phyloP scores from a whole-genome alignment of 1,140 invertebrate species.

The Sitophilus oryzae region DNA sequence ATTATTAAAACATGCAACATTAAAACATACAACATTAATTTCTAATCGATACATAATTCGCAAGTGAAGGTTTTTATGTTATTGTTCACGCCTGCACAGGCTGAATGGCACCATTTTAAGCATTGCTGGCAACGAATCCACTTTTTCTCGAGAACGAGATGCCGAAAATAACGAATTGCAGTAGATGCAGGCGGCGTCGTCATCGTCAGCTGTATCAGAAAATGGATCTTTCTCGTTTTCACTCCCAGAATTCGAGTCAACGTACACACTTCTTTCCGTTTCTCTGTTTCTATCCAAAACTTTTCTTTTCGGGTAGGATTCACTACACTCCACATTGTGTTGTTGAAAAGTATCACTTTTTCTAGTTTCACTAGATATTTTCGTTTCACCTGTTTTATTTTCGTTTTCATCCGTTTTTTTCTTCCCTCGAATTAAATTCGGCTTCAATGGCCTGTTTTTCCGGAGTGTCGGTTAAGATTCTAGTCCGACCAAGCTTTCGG shows the following conservation, averaged over 20 bases:
- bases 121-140: slow-evolving; percentile 15
- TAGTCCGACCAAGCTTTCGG: slow-evolving; percentile 9
- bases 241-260: too few species aligned
- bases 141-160: too few species aligned
- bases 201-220: slow-evolving; percentile 16
- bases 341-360: slow-evolving; percentile 11
- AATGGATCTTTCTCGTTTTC: too few species aligned
- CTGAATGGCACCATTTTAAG: slow-evolving; percentile 20
- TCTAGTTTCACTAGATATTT: slow-evolving; percentile 10
- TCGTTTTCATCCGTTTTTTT: slow-evolving; percentile 9
- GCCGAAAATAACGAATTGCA: slow-evolving; percentile 20
- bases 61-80: slow-evolving; percentile 7
- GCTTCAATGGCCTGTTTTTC: slow-evolving; percentile 17
- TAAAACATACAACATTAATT: too few species aligned
- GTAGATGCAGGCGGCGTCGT: slow-evolving; percentile 15
- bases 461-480: slow-evolving; percentile 16
- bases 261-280: slow-evolving; percentile 7
- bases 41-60: not conserved
- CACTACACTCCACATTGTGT: slow-evolving; percentile 13
- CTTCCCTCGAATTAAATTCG: slow-evolving; percentile 11
- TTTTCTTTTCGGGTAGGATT: slow-evolving; percentile 10
- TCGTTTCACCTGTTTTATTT: slow-evolving; percentile 12
- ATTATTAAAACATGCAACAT: slow-evolving; percentile 5
- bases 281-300: slow-evolving; percentile 16
- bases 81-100: slow-evolving; percentile 10